Percentiles rank a stretch among this genome's conserved stretches.
Evolutionary conservation across 2,113 vertebrate genomes (phyloP).

Genomic region (Oophaga pumilio): DNA sequence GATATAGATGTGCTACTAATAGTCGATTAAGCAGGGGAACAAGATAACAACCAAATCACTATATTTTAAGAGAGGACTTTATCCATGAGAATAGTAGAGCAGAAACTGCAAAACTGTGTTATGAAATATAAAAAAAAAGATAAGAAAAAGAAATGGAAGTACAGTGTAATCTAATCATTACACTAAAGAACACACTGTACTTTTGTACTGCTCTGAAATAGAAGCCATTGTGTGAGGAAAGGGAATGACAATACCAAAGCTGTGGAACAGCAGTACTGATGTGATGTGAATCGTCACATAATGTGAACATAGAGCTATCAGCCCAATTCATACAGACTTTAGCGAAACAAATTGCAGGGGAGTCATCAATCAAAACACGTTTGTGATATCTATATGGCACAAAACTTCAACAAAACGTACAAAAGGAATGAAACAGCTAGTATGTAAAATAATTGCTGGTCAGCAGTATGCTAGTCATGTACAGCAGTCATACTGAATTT

Average conservation of each 20-base stretch:
- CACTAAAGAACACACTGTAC: conserved; percentile 30
- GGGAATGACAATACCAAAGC: background rate
- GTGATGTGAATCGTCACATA: background rate
- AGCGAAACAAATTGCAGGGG: background rate
- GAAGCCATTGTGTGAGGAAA: background rate
- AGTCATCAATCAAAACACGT: background rate
- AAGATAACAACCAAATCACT: conserved; percentile 57
- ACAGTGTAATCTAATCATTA: conserved; percentile 29
- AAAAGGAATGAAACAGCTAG: background rate
- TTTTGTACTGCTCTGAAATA: conserved; percentile 3
- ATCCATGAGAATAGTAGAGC: conserved; percentile 23
- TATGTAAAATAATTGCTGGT: background rate
- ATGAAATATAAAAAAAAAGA: conserved; percentile 26
- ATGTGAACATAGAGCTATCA: background rate
- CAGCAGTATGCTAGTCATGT: background rate
- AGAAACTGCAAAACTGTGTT: conserved; percentile 32
- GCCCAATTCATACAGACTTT: background rate
- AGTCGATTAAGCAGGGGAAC: conserved; percentile 53
- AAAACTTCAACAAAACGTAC: background rate
- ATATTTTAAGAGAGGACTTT: conserved; percentile 43
- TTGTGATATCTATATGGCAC: background rate
- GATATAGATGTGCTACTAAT: conserved; percentile 54
- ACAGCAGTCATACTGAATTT: no score
- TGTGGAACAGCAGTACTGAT: background rate
- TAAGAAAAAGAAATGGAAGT: conserved; percentile 16